Evolutionary conservation across 2,797 vertebrate genomes (phyloP), one percentile per base, ranked within the genome.

Genomic region (Aplochiton taeniatus): DNA sequence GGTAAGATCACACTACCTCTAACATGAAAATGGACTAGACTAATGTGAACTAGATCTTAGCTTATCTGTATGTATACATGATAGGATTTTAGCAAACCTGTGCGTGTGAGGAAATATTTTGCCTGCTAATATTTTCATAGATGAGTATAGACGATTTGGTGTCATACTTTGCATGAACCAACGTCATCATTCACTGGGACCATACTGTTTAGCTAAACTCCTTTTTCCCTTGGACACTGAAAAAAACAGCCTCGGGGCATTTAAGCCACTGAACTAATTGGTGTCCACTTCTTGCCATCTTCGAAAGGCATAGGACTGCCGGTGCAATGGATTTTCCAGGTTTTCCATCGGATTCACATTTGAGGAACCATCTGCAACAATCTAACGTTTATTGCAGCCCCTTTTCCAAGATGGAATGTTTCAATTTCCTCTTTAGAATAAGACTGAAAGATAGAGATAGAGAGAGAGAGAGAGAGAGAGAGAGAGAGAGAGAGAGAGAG

Each of bases 331-430:
- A 61, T 73, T 59, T 83, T 63, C 68, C 69, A 72, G 4, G 70
- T 83, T 87, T 86, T 89, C 81, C 88, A 83, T 87, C 78, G 69
- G 68, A 71, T 65, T 65, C 78, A 61, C 83, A 79, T 85, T 86
- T 65, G 70, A 61, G 62, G 72, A 75, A 81, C 83, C 72, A 65
- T 78, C 79, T 56, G 56, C 63, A 70, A 76, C 83, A 83, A 85
- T 88, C 83, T 80, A 69, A 66, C 72, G 81, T 86, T 88, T 84
- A 89, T 85, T 84, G 80, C 76, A 75, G 77, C 82, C 65, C 70
- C 78, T 88, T 85, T 78, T 80, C 78, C 61, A 68, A 84, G 84
- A 90, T 87, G 85, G 83, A 89, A 86, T 66, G 80, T 88, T 91
- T 91, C 82, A 86, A 86, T 92, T 88, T 84, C 82, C 82, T 75